These are phyloP conservation scores for Leptocoma aspasia DNA, from an alignment of 2,113 vertebrate species.

Conservation along the genomic window DNA sequence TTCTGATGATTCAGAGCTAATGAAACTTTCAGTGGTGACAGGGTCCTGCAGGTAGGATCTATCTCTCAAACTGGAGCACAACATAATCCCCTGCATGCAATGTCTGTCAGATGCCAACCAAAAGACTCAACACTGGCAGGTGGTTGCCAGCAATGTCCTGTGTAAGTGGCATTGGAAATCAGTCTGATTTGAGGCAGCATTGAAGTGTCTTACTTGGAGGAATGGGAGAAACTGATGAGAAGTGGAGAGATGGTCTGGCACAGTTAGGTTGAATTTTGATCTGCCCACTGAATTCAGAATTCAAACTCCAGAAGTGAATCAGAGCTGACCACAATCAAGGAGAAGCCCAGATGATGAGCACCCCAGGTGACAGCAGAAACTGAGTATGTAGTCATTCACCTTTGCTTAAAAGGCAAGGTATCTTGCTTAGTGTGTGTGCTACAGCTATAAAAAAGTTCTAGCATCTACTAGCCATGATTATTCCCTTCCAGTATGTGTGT, in stretches of 20 bases:
- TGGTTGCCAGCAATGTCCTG: not conserved
- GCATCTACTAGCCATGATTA: not conserved
- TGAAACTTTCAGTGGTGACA: not conserved
- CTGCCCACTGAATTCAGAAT: not conserved
- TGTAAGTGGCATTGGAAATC: not conserved
- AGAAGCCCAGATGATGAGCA: not conserved
- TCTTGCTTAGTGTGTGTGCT: not conserved
- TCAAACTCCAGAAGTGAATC: not conserved
- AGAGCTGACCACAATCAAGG: not conserved
- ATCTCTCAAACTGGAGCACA: not conserved
- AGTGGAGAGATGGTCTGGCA: not conserved
- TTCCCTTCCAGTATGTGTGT: not conserved
- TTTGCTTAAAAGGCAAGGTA: not conserved
- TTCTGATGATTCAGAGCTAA: conserved; percentile 16
- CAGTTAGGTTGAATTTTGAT: not conserved
- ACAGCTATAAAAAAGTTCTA: not conserved
- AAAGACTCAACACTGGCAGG: not conserved
- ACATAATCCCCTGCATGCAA: not conserved
- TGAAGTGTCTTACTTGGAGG: not conserved
- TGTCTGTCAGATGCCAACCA: not conserved
- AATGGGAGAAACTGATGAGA: not conserved
- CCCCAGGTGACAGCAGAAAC: not conserved
- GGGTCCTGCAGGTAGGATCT: not conserved
- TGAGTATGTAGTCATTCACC: not conserved
- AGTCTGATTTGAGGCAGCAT: not conserved